Evolutionary conservation across 2,113 vertebrate species (phyloP).

Genomic region (Sinocyclocheilus maitianheensis): DNA sequence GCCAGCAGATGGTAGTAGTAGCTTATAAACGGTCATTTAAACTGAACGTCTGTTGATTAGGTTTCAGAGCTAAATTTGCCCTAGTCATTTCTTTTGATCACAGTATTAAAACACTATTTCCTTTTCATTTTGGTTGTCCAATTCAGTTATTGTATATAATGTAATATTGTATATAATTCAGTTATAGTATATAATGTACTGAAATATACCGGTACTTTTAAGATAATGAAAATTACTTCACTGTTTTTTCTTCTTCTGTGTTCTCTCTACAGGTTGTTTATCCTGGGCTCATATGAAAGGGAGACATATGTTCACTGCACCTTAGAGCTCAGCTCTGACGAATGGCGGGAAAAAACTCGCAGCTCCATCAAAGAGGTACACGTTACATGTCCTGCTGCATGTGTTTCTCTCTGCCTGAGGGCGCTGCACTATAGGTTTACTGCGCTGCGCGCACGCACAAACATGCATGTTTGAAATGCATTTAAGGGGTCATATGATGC

Average conservation of each 20-base stretch:
- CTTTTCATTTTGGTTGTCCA: neutral
- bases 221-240: neutral
- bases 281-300: constrained; percentile 93
- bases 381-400: neutral
- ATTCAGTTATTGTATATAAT: too few relatives aligned
- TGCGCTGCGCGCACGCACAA: neutral
- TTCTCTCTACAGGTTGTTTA: constrained; percentile 80
- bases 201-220: neutral
- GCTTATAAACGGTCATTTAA: neutral
- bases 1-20: constrained; percentile 42
- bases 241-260: constrained; percentile 44
- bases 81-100: neutral
- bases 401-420: constrained; percentile 19
- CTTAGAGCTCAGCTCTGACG: constrained; percentile 86
- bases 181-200: neutral
- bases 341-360: constrained; percentile 94
- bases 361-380: constrained; percentile 94
- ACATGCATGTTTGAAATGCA: neutral
- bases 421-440: neutral
- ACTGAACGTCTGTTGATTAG: neutral
- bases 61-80: neutral
- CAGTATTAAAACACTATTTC: too few relatives aligned
- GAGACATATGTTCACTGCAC: constrained; percentile 92
- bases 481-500: neutral
- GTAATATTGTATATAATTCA: too few relatives aligned